Evolutionary conservation across 2,888 invertebrate genomes (phyloP), one percentile per base, ranked within the genome.

Genomic region (Cephus pygmeus): DNA sequence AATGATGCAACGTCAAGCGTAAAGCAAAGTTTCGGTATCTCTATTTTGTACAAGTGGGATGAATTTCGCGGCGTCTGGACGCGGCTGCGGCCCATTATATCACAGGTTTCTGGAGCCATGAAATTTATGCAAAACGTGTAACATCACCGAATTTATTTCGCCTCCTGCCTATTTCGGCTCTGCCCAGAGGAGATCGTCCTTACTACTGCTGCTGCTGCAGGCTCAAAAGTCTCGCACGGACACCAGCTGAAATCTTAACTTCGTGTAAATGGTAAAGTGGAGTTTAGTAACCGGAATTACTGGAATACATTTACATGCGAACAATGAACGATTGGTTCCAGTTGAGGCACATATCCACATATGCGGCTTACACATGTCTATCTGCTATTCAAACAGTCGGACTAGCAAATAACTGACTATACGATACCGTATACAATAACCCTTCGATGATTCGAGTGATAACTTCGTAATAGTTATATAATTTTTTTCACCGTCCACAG

Each of bases 291-390:
- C 71, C 31, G 56, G 56, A 56, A 23, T 56, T 34, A 71, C 71
- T 34, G 31, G 71, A 71, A 71, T 71, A 71, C 12, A 79, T 79
- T 79, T 76, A 68, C 79, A 79, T 79, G 76, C 12, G 74, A 36
- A 79, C 79, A 79, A 79, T 77, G 79, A 76, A 68, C 79, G 79
- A 79, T 79, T 77, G 79, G 79, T 79, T 79, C 79, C 79, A 74
- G 23, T 35, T 15, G 31, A 23, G 34, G 71, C 30, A 71, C 71
- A 34, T 56, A 56, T 56, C 56, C 56, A 56, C 56, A 56, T 56
- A 56, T 23, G 23, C 56, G 56, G 56, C 56, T 56, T 56, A 56
- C 56, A 56, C 56, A 23, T 9, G 56, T 56, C 56, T 56, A 56
- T 23, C 23, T 56, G 56, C 23, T 56, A 56, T 56, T 56, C 56